Percentiles rank a stretch among this genome's conserved stretches.
These are phyloP conservation scores for Nephrotoma appendiculata DNA, from an alignment of 2,888 invertebrate species.

Conservation along the genomic window DNA sequence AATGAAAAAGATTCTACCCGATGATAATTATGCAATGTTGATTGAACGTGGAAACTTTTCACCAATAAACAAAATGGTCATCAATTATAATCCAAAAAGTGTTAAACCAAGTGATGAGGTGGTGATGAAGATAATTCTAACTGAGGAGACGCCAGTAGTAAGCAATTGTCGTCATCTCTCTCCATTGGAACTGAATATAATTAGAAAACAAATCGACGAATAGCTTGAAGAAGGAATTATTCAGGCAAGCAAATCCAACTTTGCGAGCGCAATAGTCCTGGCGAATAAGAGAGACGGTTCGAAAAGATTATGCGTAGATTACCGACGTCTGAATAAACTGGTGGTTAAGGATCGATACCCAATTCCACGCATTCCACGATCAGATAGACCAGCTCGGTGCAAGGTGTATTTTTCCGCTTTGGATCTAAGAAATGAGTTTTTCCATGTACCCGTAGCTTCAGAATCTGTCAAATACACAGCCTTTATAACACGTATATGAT, in stretches of 20 bases:
- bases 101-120: background rate
- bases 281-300: slow-evolving; percentile 13
- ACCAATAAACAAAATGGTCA: background rate
- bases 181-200: slow-evolving; percentile 7
- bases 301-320: slow-evolving; percentile 22
- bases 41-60: background rate
- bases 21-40: background rate
- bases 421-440: slow-evolving; percentile 21
- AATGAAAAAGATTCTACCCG: background rate
- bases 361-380: slow-evolving; percentile 25
- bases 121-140: slow-evolving; percentile 18
- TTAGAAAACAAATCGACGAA: slow-evolving; percentile 17
- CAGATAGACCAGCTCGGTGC: too few species aligned
- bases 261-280: slow-evolving; percentile 15
- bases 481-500: slow-evolving; percentile 7
- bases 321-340: slow-evolving; percentile 21
- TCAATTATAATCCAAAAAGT: background rate
- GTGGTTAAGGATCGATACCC: slow-evolving; percentile 21
- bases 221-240: slow-evolving; percentile 21
- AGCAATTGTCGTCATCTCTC: too few species aligned
- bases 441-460: slow-evolving; percentile 19
- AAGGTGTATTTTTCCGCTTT: slow-evolving; percentile 21
- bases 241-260: slow-evolving; percentile 18
- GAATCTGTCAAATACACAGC: slow-evolving; percentile 12
- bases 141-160: slow-evolving; percentile 18